These are phyloP conservation scores for Acanthosepion pharaonis DNA, from an alignment of 2,888 invertebrate species.

Conservation along the genomic window DNA sequence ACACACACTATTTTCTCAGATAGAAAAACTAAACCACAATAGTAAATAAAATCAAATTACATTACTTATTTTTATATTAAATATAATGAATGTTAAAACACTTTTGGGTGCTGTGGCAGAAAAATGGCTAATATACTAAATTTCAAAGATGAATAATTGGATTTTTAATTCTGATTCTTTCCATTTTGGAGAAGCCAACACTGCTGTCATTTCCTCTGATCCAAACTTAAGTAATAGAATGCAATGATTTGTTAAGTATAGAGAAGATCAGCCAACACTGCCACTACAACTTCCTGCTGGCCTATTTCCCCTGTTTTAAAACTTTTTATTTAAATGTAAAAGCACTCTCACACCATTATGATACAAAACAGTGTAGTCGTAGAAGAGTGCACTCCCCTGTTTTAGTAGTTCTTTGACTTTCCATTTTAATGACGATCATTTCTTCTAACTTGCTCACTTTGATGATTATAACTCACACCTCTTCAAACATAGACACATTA, in stretches of 20 bases:
- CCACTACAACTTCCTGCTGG: background rate
- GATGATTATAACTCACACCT: background rate
- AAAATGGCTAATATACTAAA: background rate
- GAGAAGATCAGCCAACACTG: background rate
- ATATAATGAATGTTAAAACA: background rate
- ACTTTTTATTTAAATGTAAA: background rate
- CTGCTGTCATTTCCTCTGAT: background rate
- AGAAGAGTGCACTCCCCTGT: constrained; percentile 20
- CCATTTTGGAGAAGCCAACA: background rate
- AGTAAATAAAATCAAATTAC: background rate
- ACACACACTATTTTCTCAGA: background rate
- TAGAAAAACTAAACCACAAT: background rate
- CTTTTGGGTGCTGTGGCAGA: background rate
- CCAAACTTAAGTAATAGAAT: background rate
- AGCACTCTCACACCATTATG: background rate
- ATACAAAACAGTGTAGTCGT: background rate
- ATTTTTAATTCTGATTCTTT: background rate
- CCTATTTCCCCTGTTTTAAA: background rate
- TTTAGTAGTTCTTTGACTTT: background rate
- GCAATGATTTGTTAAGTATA: background rate
- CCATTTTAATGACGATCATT: background rate
- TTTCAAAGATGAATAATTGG: background rate
- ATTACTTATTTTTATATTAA: background rate
- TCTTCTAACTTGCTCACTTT: background rate
- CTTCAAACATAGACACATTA: background rate